Conservation (phyloP, 35 echinoderm and acorn worm genomes). For the Hemicentrotus pulcherrimus region DNA sequence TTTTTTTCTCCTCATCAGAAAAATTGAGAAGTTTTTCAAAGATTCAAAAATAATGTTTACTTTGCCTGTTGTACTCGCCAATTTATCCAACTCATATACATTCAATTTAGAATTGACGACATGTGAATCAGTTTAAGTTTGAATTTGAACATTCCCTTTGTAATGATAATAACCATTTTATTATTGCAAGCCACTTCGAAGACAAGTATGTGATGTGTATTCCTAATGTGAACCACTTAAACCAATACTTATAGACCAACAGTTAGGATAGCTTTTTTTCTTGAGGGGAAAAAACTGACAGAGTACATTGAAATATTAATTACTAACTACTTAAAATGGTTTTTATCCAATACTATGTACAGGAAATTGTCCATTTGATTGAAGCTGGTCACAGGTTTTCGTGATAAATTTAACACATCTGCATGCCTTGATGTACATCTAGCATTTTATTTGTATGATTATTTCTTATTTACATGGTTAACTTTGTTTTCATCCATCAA, state of each 20-base stretch:
- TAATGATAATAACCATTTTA: not conserved
- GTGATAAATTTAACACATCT: conserved; percentile 29
- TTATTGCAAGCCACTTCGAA: not conserved
- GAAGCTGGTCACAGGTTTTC: conserved; percentile 31
- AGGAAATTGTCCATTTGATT: conserved; percentile 29
- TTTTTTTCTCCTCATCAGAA: not conserved
- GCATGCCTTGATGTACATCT: conserved; percentile 57
- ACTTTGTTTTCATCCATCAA: conserved; percentile 42
- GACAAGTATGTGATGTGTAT: not conserved
- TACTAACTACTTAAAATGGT: not conserved
- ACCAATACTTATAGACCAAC: not conserved
- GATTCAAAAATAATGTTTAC: too few species aligned
- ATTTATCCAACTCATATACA: not conserved
- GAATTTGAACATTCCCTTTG: not conserved
- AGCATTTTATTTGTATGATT: conserved; percentile 32
- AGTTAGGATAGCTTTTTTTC: not conserved
- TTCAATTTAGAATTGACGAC: not conserved
- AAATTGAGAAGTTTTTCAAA: not conserved
- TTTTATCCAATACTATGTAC: not conserved
- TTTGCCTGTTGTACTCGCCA: not conserved
- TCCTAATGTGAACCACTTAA: not conserved
- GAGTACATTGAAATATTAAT: not conserved
- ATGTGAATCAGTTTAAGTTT: not conserved
- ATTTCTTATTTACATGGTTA: conserved; percentile 44
- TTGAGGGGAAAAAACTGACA: not conserved